Conservation (phyloP, 2,113 vertebrate genomes). For the Oryzias melastigma region DNA sequence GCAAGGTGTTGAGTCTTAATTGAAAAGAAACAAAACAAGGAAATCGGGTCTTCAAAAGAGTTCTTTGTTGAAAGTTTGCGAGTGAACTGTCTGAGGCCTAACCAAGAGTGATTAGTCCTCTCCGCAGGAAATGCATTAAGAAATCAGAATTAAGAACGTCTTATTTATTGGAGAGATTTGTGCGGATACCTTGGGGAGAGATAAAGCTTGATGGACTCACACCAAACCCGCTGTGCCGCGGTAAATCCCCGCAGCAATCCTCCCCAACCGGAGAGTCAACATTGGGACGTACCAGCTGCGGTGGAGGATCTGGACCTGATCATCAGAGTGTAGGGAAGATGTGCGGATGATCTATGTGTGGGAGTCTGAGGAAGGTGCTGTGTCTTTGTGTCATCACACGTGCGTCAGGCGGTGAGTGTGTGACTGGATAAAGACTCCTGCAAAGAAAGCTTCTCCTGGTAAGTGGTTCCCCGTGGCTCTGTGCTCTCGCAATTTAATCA, state of each 20-base stretch:
- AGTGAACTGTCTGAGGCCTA: slow-evolving; percentile 48
- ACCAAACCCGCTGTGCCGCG: slow-evolving; percentile 52
- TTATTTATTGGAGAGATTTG: slow-evolving; percentile 74
- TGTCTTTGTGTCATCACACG: slow-evolving; percentile 45
- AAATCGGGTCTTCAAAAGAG: slow-evolving; percentile 49
- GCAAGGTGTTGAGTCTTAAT: slow-evolving; percentile 47
- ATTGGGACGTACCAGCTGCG: slow-evolving; percentile 61
- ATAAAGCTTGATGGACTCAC: slow-evolving; percentile 74
- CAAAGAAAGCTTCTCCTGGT: slow-evolving; percentile 71
- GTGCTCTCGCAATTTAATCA: slow-evolving; percentile 76
- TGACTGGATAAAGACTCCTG: slow-evolving; percentile 62
- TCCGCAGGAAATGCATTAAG: slow-evolving; percentile 71
- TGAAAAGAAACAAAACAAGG: slow-evolving; percentile 48
- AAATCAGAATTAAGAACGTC: slow-evolving; percentile 74
- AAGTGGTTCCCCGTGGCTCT: slow-evolving; percentile 77
- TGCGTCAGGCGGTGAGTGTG: slow-evolving; percentile 35
- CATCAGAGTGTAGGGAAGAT: slow-evolving; percentile 32
- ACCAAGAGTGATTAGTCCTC: slow-evolving; percentile 69
- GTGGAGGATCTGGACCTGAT: slow-evolving; percentile 52
- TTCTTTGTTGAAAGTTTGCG: slow-evolving; percentile 36
- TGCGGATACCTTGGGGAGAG: slow-evolving; percentile 64
- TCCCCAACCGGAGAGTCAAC: slow-evolving; percentile 58
- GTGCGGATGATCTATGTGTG: slow-evolving; percentile 14
- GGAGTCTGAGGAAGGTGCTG: slow-evolving; percentile 17
- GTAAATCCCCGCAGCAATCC: slow-evolving; percentile 58